phyloP scores from a whole-genome alignment of 1,140 invertebrate genomes.

The Teleopsis dalmanni region DNA sequence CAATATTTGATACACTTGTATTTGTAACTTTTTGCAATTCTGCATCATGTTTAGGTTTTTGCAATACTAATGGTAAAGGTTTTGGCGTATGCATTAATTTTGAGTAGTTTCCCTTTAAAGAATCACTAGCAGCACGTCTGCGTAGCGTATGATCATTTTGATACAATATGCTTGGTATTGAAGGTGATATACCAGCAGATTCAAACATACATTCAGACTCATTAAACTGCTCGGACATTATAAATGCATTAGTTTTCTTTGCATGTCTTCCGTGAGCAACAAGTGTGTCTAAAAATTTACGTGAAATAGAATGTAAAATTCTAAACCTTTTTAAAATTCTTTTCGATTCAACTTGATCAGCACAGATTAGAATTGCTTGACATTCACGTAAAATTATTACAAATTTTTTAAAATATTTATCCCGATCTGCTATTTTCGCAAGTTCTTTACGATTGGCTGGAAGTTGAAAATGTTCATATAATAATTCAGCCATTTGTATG shows the following conservation, averaged over 20 bases:
- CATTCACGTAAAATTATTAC: slow-evolving; percentile 30
- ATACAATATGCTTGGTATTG: slow-evolving; percentile 30
- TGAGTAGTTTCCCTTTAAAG: slow-evolving; percentile 8
- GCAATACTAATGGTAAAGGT: not conserved
- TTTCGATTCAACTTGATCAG: slow-evolving; percentile 26
- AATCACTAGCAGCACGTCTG: slow-evolving; percentile 1
- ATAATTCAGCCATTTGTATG: slow-evolving; percentile 22
- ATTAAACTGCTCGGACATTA: slow-evolving; percentile 9
- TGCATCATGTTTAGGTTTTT: too few species aligned
- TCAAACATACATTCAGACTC: slow-evolving; percentile 12
- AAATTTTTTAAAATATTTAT: slow-evolving; percentile 27
- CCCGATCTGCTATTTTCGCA: slow-evolving; percentile 7
- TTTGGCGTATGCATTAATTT: not conserved
- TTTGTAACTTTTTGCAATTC: not conserved
- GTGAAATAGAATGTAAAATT: slow-evolving; percentile 28
- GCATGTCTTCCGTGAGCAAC: not conserved
- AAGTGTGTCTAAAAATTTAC: slow-evolving; percentile 21
- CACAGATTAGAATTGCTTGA: slow-evolving; percentile 33
- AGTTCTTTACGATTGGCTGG: slow-evolving; percentile 22
- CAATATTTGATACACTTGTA: not conserved
- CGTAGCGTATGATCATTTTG: slow-evolving; percentile 1
- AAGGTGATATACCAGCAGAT: slow-evolving; percentile 15
- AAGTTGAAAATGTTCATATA: slow-evolving; percentile 33
- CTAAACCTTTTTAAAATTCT: slow-evolving; percentile 39
- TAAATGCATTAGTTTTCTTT: slow-evolving; percentile 1